Base-by-base conservation (phyloP, 2,797 vertebrate species). In the Poeciliopsis presidionis region DNA sequence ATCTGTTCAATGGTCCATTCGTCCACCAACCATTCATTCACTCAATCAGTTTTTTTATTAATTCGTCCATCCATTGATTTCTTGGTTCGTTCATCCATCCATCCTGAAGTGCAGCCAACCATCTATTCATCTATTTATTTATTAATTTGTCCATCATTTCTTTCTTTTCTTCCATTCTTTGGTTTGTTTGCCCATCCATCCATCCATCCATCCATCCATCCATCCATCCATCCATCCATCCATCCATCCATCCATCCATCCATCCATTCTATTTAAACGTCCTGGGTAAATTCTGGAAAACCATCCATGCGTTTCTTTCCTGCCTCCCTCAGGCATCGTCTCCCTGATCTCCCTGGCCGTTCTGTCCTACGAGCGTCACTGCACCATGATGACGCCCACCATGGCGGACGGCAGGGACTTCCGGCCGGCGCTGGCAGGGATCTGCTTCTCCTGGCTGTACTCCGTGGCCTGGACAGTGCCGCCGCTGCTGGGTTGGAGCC, bases 401-500 rank as follows among this genome's bases (percentile, higher is more conserved):
- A 90, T 96, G 51, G 95, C 95, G 0, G 89, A 96, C 59, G 83
- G 92, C 53, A 93, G 94, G 28, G 92, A 95, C 88, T 96, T 93
- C 91, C 93, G 90, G 39, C 95, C 96, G 7, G 88, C 88, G 1
- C 88, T 96, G 83, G 43, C 78, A 7, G 96, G 94, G 36, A 96
- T 97, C 75, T 76, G 92, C 84, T 95, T 97, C 85, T 96, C 96
- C 81, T 97, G 96, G 96, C 86, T 89, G 0, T 97, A 97, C 87
- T 95, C 96, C 0, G 51, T 96, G 84, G 78, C 88, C 67, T 97
- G 96, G 96, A 95, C 94, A 0, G 74, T 93, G 3, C 96, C 96
- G 0, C 96, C 95, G 0, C 92, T 96, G 47, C 92, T 97, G 61
- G 95, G 96, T 76, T 97, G 97, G 96, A 97, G 96, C 93, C 91